Evolutionary conservation across 2,797 vertebrate genomes (phyloP).

Genomic region (Micromesistius poutassou): DNA sequence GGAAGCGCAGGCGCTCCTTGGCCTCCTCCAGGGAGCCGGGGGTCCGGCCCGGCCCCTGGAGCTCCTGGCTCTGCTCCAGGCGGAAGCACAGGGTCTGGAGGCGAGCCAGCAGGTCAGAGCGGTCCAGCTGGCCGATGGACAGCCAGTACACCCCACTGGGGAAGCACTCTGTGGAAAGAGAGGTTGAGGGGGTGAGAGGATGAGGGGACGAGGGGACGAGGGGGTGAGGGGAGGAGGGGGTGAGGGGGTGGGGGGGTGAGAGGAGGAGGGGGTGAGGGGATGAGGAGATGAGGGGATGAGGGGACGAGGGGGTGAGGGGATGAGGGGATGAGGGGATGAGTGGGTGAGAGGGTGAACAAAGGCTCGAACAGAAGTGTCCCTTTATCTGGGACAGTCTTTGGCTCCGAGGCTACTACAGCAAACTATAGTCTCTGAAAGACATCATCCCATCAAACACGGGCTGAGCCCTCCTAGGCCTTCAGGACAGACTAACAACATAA

Average conservation of each 20-base stretch:
- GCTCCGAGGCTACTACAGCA: too few relatives aligned
- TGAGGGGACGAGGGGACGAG: too few relatives aligned
- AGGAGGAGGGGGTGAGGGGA: not conserved
- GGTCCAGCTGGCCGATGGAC: slow-evolving; percentile 91
- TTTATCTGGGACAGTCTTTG: not conserved
- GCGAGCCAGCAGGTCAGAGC: slow-evolving; percentile 87
- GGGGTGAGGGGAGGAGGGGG: not conserved
- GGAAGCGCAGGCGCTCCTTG: slow-evolving; percentile 88
- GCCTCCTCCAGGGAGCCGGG: slow-evolving; percentile 90
- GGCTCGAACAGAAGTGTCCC: not conserved
- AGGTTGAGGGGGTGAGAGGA: not conserved
- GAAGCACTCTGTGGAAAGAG: slow-evolving; percentile 77
- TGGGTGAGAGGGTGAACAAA: not conserved
- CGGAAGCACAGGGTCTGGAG: slow-evolving; percentile 91
- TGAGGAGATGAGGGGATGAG: too few relatives aligned
- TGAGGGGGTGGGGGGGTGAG: not conserved
- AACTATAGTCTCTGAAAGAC: too few relatives aligned
- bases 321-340: too few relatives aligned
- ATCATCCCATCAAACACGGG: not conserved
- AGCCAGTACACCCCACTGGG: slow-evolving; percentile 93
- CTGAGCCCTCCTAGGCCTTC: not conserved
- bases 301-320: not conserved
- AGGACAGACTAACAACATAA: too few relatives aligned
- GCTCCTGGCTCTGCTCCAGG: slow-evolving; percentile 83
- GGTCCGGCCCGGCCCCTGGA: slow-evolving; percentile 71